Percentiles rank a stretch among this genome's conserved stretches.
phyloP scores from a whole-genome alignment of 2,797 vertebrate genomes.

The Acanthurus tractus region DNA sequence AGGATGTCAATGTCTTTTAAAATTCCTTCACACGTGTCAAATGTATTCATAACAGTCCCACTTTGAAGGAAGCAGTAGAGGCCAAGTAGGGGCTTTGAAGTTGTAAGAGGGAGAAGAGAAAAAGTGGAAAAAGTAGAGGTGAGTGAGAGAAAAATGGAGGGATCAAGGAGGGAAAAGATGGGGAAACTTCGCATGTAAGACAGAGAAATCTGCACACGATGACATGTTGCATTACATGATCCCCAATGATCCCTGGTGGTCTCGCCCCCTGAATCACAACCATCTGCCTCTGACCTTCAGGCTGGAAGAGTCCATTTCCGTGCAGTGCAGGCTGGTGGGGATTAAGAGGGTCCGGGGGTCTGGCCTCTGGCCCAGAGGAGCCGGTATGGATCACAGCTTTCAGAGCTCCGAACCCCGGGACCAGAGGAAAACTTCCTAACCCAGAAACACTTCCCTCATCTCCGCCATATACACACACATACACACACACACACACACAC shows the following conservation, averaged over 20 bases:
- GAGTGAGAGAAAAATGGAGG: constrained; percentile 26
- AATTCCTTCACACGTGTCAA: constrained; percentile 65
- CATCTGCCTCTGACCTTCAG: constrained; percentile 75
- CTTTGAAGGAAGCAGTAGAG: constrained; percentile 42
- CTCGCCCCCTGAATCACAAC: constrained; percentile 69
- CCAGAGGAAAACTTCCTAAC: constrained; percentile 70
- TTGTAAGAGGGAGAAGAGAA: constrained; percentile 17
- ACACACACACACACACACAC: constrained; percentile 39
- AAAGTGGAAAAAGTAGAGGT: constrained; percentile 26
- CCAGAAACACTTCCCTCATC: constrained; percentile 72
- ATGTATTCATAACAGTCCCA: constrained; percentile 58
- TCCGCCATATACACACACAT: constrained; percentile 41
- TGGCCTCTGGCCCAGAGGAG: constrained; percentile 59
- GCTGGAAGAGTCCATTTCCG: constrained; percentile 68
- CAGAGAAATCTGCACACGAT: constrained; percentile 56
- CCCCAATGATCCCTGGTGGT: constrained; percentile 69
- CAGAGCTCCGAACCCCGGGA: constrained; percentile 46
- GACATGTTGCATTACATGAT: constrained; percentile 76
- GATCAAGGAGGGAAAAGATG: constrained; percentile 3
- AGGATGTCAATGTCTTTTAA: constrained; percentile 55
- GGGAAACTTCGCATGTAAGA: constrained; percentile 11
- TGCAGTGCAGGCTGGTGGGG: constrained; percentile 42
- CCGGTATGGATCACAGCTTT: constrained; percentile 64
- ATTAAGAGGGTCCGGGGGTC: constrained; percentile 66
- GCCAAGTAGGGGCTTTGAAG: constrained; percentile 59